Evolutionary conservation across 2,797 vertebrate species (phyloP), one percentile per base, ranked within the genome.

Genomic region (Atherinosoma microstoma): DNA sequence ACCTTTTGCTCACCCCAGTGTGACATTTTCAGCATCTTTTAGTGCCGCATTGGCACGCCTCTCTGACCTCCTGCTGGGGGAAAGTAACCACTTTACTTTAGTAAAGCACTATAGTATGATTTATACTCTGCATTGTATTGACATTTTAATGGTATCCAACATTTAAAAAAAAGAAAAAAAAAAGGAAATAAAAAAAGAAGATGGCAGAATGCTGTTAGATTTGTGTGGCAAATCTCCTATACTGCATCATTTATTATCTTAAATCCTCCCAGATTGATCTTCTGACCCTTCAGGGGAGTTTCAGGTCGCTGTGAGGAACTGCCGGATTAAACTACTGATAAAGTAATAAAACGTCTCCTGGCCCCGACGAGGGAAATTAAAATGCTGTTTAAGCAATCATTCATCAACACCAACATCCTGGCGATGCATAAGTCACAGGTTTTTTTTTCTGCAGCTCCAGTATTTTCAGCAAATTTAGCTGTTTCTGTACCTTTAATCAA

Each of bases 11-110:
- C 58, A 22, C 22, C 65, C 70, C 16, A 34, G 27, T 27, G 1
- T 32, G 30, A 56, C 12, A 58, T 60, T 47, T 77, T 35, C 49
- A 79, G 60, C 1, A 51, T 63, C 63, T 76, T 38, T 78, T 62
- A 36, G 51, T 9, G 12, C 53, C 42, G 76, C 24, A 38, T 40
- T 60, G n/a, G 69, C 34, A 22, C 38, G 32, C 51, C 60, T 60
- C 38, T 34, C 10, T 79, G 18, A 59, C 22, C 64, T 76, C 62
- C 40, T 36, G 47, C 24, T 27, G 38, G 9, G 9, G 32, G 30
- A 54, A 45, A 38, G 36, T 42, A 32, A 53, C 18, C 22, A 20
- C 35, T 65, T 62, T 62, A 49, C 16, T 63, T 9, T 4, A 59
- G 35, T 60, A 10, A n/a, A 45, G 3, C 20, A 40, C 13, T 13